These are phyloP conservation scores for Lophotis ruficrista DNA, from an alignment of 2,113 vertebrate species.

Conservation along the genomic window DNA sequence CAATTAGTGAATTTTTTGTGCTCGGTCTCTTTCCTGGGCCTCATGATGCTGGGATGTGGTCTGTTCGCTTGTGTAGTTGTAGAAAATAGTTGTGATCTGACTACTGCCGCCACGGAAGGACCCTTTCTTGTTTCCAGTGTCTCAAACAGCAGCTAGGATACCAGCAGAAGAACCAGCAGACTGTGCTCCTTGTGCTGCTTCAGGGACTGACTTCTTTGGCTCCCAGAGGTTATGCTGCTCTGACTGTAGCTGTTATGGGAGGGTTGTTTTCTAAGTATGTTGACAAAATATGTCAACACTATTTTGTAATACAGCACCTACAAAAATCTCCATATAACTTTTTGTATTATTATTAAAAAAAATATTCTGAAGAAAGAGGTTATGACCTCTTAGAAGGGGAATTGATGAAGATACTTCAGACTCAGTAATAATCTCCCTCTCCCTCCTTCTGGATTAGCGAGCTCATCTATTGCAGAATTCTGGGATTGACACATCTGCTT, in stretches of 20 bases:
- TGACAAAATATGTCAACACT: neutral
- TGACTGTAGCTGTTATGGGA: rapidly evolving
- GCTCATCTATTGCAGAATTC: neutral
- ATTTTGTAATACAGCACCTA: neutral
- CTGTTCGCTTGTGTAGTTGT: neutral
- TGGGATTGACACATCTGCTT: neutral
- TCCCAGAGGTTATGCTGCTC: neutral
- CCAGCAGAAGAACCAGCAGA: neutral
- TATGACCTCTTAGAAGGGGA: neutral
- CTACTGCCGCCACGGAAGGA: neutral
- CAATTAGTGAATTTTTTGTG: neutral
- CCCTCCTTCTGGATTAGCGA: neutral
- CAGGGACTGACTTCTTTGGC: neutral
- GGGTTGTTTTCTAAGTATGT: neutral
- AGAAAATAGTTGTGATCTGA: neutral
- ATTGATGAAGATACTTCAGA: neutral
- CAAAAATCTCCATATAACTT: neutral
- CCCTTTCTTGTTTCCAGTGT: neutral
- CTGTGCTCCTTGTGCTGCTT: neutral
- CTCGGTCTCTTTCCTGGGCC: neutral
- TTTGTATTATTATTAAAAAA: neutral
- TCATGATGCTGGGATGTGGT: neutral
- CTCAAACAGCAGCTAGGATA: neutral
- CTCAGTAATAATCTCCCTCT: neutral
- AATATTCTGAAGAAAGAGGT: neutral